phyloP scores from a whole-genome alignment of 2,113 vertebrate species.

The Falco punctatus region DNA sequence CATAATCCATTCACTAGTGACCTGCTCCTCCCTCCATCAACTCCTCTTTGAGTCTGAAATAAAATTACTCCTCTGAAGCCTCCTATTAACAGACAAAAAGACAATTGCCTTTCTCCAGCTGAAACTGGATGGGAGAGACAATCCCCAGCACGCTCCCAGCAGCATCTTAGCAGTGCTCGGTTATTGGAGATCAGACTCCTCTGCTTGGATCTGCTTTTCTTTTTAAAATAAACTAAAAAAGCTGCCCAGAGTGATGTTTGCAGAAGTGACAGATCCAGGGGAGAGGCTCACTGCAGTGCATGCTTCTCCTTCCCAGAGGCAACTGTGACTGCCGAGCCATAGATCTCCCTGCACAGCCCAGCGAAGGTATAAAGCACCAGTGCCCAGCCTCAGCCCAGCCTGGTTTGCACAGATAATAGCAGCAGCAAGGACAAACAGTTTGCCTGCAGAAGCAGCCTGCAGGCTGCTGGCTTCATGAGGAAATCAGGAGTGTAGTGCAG shows the following conservation, averaged over 20 bases:
- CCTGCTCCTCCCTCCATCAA: background rate
- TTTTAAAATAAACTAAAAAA: conserved; percentile 9
- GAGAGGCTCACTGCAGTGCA: background rate
- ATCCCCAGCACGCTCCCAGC: background rate
- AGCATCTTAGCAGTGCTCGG: fast-evolving
- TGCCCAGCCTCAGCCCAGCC: background rate
- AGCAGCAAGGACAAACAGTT: background rate
- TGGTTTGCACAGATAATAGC: background rate
- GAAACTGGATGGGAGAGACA: background rate
- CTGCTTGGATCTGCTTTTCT: background rate
- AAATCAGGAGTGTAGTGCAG: background rate
- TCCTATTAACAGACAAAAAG: background rate
- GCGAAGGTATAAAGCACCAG: background rate
- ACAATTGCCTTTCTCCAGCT: background rate
- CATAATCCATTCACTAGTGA: background rate
- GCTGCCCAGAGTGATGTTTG: background rate
- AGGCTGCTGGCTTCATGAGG: background rate
- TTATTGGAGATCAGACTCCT: background rate
- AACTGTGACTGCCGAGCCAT: fast-evolving
- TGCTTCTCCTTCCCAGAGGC: background rate
- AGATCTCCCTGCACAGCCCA: background rate
- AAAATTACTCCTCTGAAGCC: conserved; percentile 32
- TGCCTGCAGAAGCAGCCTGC: background rate
- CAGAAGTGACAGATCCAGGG: background rate
- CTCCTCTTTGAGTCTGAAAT: conserved; percentile 11